Base-by-base conservation (phyloP, 1,140 invertebrate genomes). In the Calliphora vicina region DNA sequence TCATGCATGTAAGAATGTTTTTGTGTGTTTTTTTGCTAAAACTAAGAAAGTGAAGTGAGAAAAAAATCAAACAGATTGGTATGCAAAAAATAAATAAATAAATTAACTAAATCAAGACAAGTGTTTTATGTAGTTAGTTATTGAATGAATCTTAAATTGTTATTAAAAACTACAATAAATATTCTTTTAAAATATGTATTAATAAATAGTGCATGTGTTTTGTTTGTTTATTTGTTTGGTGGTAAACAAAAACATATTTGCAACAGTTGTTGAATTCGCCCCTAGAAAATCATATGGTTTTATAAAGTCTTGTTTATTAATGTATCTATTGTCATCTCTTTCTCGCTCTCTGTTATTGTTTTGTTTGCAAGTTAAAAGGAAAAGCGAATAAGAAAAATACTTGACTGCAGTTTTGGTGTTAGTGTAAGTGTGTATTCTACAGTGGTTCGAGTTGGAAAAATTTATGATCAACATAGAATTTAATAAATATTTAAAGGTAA, bases 201-300 rank as follows among this genome's bases (percentile, higher is more conserved):
- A 12, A 15, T 15, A 15, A 50, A 12, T 5, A 35, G 35, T 35
- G 35, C 5, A 2, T 50, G 12, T 50, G 45, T 17, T 50, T 50
- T 45, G 10, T 50, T 50, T 50, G 45, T 17, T 50, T 50, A 50
- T 50, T 50, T 25, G n/a, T 20, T 10, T 25, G 17, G 50, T n/a
- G 50, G 23, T 67, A 67, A 67, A 67, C 61, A 67, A 23, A 67
- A 67, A 67, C 13, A 57, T 23, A 67, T 67, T 67, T 8, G 61
- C 61, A 67, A 67, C 61, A 67, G 61, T 67, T 67, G 61, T 67
- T 67, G 61, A 23, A 67, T 67, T 67, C 61, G 61, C 61, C 61
- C 13, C 6, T 23, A 20, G n/a, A 20, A 23, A 23, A 67, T 67
- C 61, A 67, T 67, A 67, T 67, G 61, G 5, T 67, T 10, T 67